Conservation (phyloP, 1,140 invertebrate genomes). For the Octopus sinensis region DNA sequence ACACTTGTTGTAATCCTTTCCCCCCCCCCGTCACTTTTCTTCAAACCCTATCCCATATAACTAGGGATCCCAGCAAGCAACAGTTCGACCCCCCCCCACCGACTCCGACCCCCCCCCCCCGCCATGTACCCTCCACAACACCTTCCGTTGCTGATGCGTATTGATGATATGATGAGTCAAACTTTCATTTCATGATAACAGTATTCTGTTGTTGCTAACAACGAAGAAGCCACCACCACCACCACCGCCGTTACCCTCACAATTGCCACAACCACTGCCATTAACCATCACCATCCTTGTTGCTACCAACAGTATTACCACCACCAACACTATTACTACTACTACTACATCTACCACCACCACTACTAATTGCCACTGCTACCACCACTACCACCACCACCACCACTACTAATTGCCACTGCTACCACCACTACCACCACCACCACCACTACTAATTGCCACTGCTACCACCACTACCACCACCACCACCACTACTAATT, state of each 20-base stretch:
- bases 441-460: slow-evolving; percentile 4
- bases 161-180: too few relatives aligned
- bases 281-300: background rate
- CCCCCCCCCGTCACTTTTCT: too few relatives aligned
- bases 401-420: slow-evolving; percentile 5
- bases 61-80: too few relatives aligned
- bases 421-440: slow-evolving; percentile 28
- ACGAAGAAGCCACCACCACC: background rate
- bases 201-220: slow-evolving; percentile 6
- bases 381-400: slow-evolving; percentile 4
- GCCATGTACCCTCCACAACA: too few relatives aligned
- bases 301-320: background rate
- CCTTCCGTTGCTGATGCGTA: too few relatives aligned
- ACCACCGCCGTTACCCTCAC: slow-evolving; percentile 3
- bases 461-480: slow-evolving; percentile 13
- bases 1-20: too few relatives aligned
- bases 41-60: too few relatives aligned
- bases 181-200: background rate
- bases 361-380: too few relatives aligned
- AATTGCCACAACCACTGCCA: background rate
- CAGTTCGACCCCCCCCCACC: too few relatives aligned
- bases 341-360: too few relatives aligned
- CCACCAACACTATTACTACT: background rate
- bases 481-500: too few relatives aligned
- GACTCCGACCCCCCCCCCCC: too few relatives aligned